Base-by-base conservation (phyloP, 23 tunicate genomes). In the Ascidia mentula region DNA sequence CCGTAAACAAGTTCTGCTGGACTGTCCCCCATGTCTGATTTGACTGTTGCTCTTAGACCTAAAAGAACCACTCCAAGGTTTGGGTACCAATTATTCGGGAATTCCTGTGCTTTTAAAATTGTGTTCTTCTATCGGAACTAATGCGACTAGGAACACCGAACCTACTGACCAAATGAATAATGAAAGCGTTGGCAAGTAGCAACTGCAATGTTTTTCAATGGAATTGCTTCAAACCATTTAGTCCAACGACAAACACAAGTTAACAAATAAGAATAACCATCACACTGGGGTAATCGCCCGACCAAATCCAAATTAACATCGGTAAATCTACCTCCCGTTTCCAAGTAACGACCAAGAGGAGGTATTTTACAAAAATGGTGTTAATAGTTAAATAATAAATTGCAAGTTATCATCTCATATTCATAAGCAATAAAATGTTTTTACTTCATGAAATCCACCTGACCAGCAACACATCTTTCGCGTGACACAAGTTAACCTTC, bases 291-390 rank as follows among this genome's bases (percentile, higher is more conserved):
- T 37, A 85, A 71, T 32, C 83, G 83, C 4, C 89, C 83, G 32
- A 79, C 83, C 0, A 85, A 39, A n/a, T 85, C 89, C 0, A 85
- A 40, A 1, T 78, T 61, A 31, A 85, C 40, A 79, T 72, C 71
- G 0, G 35, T 30, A 78, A 85, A 85, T 72, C 74, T 45, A 18
- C 30, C 36, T 0, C 22, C 36, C 6, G 83, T 46, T 4, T 30
- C 30, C 12, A 17, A 0, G 5, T 65, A 70, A 1, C 12, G 22
- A n/a, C 42, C 59, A 0, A 85, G 33, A 1, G 78, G 72, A 6
- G 80, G n/a, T n/a, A n/a, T n/a, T n/a, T n/a, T n/a, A n/a, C n/a
- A n/a, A n/a, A n/a, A n/a, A n/a, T n/a, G n/a, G n/a, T n/a, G n/a
- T n/a, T n/a, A n/a, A n/a, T n/a, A n/a, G n/a, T n/a, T n/a, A n/a